Evolutionary conservation across 2,113 vertebrate species (phyloP).

Genomic region (human): GRCh38 chr2:60227501-60228000

Average conservation of each 20-base stretch:
- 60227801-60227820: not conserved
- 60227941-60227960: not conserved
- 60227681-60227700: conserved; percentile 3
- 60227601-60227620: not conserved
- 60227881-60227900: not conserved
- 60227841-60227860: not conserved
- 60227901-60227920: not conserved
- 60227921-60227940: not conserved
- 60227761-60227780: not conserved
- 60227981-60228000: not conserved
- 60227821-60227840: not conserved
- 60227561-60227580: not conserved
- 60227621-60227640: not conserved
- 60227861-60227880: not conserved
- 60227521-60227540: not conserved
- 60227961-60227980: not conserved
- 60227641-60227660: not conserved
- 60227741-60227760: not conserved
- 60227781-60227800: not conserved
- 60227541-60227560: not conserved
- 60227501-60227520: not conserved
- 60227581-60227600: not conserved
- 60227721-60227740: not conserved
- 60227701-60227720: not conserved
- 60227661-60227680: not conserved